A percentile compares a stretch with the other conserved stretches of the same genome.
phyloP scores from a whole-genome alignment of 2,888 invertebrate species.

The Leuctra nigra region DNA sequence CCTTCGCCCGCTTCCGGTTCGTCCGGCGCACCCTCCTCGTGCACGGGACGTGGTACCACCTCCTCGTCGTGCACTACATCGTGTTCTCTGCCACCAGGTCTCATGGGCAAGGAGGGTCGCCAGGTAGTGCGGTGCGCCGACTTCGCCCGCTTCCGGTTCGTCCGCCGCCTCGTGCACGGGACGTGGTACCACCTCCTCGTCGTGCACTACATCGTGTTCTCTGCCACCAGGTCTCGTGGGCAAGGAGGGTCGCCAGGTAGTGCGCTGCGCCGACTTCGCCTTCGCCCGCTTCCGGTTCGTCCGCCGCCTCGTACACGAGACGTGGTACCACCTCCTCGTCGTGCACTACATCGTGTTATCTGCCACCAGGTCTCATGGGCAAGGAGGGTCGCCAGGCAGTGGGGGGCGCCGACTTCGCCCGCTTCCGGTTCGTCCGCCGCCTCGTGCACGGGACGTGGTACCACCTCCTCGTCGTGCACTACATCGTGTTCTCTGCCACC shows the following conservation, averaged over 20 bases:
- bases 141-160: slow-evolving; percentile 75
- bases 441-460: slow-evolving; percentile 81
- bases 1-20: slow-evolving; percentile 76
- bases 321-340: slow-evolving; percentile 71
- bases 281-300: slow-evolving; percentile 77
- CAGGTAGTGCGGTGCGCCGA: slow-evolving; percentile 66
- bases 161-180: slow-evolving; percentile 73
- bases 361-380: slow-evolving; percentile 45
- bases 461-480: slow-evolving; percentile 65
- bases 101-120: slow-evolving; percentile 52
- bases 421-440: slow-evolving; percentile 70
- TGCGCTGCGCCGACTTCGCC: slow-evolving; percentile 74
- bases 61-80: too few species aligned
- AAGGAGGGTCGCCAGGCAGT: slow-evolving; percentile 55
- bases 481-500: slow-evolving; percentile 12
- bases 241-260: slow-evolving; percentile 54
- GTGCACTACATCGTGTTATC: too few species aligned
- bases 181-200: slow-evolving; percentile 75
- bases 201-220: too few species aligned
- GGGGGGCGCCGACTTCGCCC: slow-evolving; percentile 74
- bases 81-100: slow-evolving; percentile 40
- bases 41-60: slow-evolving; percentile 79
- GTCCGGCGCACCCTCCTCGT: slow-evolving; percentile 67
- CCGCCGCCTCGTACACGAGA: slow-evolving; percentile 72
- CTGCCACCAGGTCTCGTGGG: slow-evolving; percentile 43